Base-by-base conservation (phyloP, 2,797 vertebrate species). In the Salarias fasciatus region DNA sequence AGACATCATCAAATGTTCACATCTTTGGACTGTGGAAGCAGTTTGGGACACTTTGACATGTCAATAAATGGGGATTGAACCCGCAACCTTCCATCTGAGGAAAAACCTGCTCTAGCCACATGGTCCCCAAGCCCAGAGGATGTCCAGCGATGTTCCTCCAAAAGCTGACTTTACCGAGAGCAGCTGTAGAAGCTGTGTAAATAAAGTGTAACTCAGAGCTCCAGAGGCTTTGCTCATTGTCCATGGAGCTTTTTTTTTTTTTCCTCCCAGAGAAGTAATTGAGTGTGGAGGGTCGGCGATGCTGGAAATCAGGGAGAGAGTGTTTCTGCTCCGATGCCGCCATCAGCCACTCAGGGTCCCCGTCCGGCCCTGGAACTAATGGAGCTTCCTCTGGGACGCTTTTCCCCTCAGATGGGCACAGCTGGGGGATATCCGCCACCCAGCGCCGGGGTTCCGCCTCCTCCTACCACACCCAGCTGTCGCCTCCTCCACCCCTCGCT, bases 371-470 rank as follows among this genome's bases (percentile, higher is more conserved):
- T 88, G 88, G 80, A 92, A 91, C 86, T 91, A 92, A 93, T 92
- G 85, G 76, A 83, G 83, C 90, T 90, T 90, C 88, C 88, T 89
- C 86, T 91, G 86, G 76, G 66, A 69, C 83, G 86, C 91, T 94
- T 93, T 94, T 93, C 92, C 91, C 87, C 91, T 93, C 91, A 90
- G 86, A 90, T 90, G 88, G 91, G 93, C 93, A 93, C 93, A 92
- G 92, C 85, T n/a, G 92, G 92, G 90, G 85, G 86, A 90, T 83
- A 91, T 91, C 91, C 85, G 80, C 92, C 91, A 92, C 89, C 90
- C 88, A 75, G 70, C 53, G 58, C 68, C 49, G 66, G 31, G 61
- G 63, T 70, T 42, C 76, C 15, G n/a, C 44, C 14, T 14, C 18
- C 14, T 9, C 33, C 52, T 15, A 53, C 68, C 35, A 49, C 72